Conservation (phyloP, 2,113 vertebrate species). For the Menura novaehollandiae region DNA sequence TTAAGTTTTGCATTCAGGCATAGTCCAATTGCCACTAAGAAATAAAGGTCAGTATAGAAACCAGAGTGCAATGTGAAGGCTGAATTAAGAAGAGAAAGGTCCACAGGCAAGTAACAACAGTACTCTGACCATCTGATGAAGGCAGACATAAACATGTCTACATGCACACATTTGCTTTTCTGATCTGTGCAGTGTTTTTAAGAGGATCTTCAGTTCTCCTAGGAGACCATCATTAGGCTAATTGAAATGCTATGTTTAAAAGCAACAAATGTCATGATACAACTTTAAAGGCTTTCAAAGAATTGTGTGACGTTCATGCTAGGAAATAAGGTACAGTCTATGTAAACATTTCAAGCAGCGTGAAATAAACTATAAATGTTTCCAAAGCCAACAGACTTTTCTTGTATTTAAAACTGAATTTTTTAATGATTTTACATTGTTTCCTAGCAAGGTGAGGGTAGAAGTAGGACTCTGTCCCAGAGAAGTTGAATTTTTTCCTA, state of each 20-base stretch:
- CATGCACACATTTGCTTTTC: not conserved
- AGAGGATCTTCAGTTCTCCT: conserved; percentile 23
- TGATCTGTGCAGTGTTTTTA: not conserved
- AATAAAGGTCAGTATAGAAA: not conserved
- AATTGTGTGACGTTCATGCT: not conserved
- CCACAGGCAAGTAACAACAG: not conserved
- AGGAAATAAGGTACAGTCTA: not conserved
- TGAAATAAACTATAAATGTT: not conserved
- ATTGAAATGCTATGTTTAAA: conserved; percentile 29
- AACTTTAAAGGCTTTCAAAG: not conserved
- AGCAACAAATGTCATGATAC: not conserved
- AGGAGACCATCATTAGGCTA: conserved; percentile 38
- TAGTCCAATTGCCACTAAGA: not conserved
- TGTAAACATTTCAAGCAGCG: not conserved
- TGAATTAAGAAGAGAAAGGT: not conserved
- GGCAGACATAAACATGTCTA: not conserved
- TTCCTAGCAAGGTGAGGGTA: not conserved
- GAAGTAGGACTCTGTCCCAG: not conserved
- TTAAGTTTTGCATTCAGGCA: not conserved
- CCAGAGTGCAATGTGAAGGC: not conserved
- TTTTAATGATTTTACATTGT: not conserved
- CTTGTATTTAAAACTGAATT: not conserved
- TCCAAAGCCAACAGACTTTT: not conserved
- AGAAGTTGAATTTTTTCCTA: not conserved
- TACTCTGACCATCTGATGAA: not conserved